Conservation (phyloP, 1,140 invertebrate species). For the Coboldia fuscipes region DNA sequence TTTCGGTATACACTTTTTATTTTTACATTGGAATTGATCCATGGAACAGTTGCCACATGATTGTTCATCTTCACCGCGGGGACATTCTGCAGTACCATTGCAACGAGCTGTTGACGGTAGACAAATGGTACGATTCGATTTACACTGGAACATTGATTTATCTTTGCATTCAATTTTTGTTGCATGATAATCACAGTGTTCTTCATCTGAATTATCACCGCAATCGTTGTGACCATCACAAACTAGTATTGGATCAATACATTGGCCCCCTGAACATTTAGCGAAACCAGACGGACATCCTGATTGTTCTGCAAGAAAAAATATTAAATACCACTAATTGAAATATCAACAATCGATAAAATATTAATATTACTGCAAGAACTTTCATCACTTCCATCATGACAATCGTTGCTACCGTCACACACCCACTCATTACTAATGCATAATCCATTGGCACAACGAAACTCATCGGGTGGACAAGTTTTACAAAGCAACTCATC, state of each 20-base stretch:
- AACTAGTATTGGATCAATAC: slow-evolving; percentile 22
- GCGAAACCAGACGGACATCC: slow-evolving; percentile 17
- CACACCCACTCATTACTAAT: slow-evolving; percentile 50
- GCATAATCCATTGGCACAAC: slow-evolving; percentile 38
- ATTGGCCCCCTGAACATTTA: slow-evolving; percentile 24
- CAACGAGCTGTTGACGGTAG: slow-evolving; percentile 25
- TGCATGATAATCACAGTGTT: slow-evolving; percentile 15
- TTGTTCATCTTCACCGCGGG: slow-evolving; percentile 34
- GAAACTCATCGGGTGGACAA: slow-evolving; percentile 14
- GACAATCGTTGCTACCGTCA: slow-evolving; percentile 44
- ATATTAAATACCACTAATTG: not conserved
- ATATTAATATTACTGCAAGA: slow-evolving; percentile 26
- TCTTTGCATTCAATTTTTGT: slow-evolving; percentile 7
- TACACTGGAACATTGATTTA: slow-evolving; percentile 28
- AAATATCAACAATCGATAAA: not conserved
- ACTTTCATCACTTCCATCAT: slow-evolving; percentile 47
- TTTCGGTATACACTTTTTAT: slow-evolving; percentile 27
- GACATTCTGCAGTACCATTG: slow-evolving; percentile 47
- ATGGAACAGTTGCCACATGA: slow-evolving; percentile 25
- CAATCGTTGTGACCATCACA: slow-evolving; percentile 30
- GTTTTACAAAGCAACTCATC: slow-evolving; percentile 40
- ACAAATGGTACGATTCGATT: slow-evolving; percentile 28
- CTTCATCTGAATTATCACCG: slow-evolving; percentile 26
- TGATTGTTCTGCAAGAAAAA: slow-evolving; percentile 5
- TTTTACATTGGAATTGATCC: slow-evolving; percentile 31